A percentile compares a stretch with the other conserved stretches of the same genome.
Conservation (phyloP, 2,888 invertebrate species). For the Morinoia aosen region DNA sequence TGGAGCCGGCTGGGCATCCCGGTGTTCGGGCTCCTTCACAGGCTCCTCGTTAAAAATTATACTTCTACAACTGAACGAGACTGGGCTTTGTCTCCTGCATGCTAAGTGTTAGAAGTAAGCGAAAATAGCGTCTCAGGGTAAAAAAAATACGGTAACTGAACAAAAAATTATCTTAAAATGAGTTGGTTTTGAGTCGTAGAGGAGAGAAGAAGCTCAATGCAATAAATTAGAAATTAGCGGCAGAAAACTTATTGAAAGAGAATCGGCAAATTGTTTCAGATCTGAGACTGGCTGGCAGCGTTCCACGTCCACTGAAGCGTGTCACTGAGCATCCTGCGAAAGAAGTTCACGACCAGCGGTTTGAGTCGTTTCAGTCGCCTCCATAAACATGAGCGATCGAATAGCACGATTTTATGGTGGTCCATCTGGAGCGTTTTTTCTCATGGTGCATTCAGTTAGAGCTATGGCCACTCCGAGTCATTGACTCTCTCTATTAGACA, state of each 20-base stretch:
- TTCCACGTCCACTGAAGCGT: neutral
- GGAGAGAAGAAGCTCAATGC: neutral
- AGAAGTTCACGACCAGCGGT: constrained; percentile 1
- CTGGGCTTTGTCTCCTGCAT: neutral
- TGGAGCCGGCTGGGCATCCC: constrained; percentile 13
- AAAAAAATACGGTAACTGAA: neutral
- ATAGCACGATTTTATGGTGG: constrained; percentile 31
- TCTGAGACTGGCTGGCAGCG: neutral
- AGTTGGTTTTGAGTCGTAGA: neutral
- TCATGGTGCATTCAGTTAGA: neutral
- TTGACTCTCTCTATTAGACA: neutral
- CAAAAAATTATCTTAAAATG: neutral
- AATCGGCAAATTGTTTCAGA: neutral
- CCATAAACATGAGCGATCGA: constrained; percentile 36
- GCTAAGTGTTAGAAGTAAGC: neutral
- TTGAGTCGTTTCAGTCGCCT: constrained; percentile 13
- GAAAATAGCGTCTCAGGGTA: neutral
- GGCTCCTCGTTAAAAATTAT: neutral
- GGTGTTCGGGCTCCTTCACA: neutral
- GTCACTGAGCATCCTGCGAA: neutral
- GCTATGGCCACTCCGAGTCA: neutral
- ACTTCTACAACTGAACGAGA: neutral
- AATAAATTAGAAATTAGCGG: neutral
- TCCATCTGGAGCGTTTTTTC: neutral
- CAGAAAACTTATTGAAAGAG: neutral